These are phyloP conservation scores for Lepus townsendii DNA, from an alignment of 2,797 vertebrate species.

Conservation along the genomic window DNA sequence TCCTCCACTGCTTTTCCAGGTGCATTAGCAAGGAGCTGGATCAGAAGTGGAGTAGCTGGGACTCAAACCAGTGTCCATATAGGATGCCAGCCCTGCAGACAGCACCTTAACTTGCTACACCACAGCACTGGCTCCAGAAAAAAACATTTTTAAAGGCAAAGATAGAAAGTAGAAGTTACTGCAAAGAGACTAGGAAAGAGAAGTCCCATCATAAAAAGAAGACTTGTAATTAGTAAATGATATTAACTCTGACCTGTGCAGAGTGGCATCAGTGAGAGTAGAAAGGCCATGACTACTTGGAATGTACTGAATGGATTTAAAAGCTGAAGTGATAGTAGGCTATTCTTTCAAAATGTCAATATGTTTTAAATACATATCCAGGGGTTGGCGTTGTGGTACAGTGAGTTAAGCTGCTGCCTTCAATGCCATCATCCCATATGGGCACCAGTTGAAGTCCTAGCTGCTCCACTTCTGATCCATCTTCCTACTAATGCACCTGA, in stretches of 20 bases:
- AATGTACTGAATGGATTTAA: conserved; percentile 29
- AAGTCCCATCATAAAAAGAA: background rate
- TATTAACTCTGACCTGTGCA: background rate
- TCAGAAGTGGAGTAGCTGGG: no score
- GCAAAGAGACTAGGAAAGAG: background rate
- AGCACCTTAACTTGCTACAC: no score
- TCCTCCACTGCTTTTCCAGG: no score
- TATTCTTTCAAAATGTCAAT: conserved; percentile 17
- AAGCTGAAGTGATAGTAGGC: background rate
- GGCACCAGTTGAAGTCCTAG: no score
- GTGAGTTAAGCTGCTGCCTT: no score
- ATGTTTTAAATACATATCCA: background rate
- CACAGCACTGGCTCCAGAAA: background rate
- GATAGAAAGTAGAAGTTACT: background rate
- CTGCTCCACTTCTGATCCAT: no score
- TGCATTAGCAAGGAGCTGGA: no score
- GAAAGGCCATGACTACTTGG: background rate
- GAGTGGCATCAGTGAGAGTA: background rate
- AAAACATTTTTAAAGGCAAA: conserved; percentile 45
- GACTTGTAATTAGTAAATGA: background rate
- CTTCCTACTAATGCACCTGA: no score
- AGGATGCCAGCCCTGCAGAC: no score
- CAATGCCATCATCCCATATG: no score
- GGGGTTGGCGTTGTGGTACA: no score
- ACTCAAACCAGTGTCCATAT: no score